Evolutionary conservation across 2,888 invertebrate species (phyloP).

Genomic region (Dryadula phaetusa): DNA sequence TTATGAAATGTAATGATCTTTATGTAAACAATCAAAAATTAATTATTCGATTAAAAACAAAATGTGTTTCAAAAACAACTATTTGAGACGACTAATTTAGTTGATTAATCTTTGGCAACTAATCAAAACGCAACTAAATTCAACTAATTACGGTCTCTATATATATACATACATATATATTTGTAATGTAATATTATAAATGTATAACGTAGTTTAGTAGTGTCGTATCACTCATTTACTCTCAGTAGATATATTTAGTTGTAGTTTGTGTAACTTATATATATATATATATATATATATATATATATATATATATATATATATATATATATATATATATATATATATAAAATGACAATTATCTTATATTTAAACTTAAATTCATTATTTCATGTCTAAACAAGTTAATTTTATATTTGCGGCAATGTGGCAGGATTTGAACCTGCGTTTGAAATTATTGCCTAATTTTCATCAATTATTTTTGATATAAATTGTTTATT

Average conservation of each 20-base stretch:
- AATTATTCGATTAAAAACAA: background rate
- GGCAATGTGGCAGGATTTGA: background rate
- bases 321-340: too few species aligned
- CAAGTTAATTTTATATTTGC: conserved; percentile 17
- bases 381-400: conserved; percentile 20
- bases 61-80: background rate
- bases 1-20: background rate
- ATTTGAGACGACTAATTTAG: too few species aligned
- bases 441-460: background rate
- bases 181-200: background rate
- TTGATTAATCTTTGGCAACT: background rate
- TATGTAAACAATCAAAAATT: too few species aligned
- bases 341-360: too few species aligned
- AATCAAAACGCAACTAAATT: background rate
- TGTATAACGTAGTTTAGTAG: background rate
- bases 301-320: too few species aligned
- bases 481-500: background rate
- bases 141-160: background rate
- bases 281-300: background rate
- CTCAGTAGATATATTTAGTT: conserved; percentile 21
- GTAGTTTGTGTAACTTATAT: conserved; percentile 39
- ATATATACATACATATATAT: too few species aligned
- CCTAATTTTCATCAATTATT: too few species aligned
- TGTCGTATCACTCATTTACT: conserved; percentile 6
- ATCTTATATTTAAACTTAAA: background rate